phyloP scores from a whole-genome alignment of 2,113 vertebrate species.

The Acanthisitta chloris region DNA sequence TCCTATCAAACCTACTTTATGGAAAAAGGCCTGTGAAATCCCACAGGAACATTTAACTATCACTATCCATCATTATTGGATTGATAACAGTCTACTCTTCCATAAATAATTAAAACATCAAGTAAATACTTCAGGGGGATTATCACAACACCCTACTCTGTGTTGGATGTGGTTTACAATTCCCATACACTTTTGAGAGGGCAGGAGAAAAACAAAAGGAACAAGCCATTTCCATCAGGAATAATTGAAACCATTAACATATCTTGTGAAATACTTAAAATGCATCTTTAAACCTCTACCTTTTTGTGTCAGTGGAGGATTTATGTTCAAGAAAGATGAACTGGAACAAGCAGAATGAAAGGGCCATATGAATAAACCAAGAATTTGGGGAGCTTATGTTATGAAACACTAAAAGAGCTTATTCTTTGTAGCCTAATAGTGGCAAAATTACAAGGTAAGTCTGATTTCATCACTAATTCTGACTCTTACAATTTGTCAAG shows the following conservation, averaged over 20 bases:
- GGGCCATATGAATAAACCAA: neutral
- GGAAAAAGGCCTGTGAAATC: neutral
- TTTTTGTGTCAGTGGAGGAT: neutral
- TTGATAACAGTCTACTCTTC: neutral
- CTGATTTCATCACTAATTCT: neutral
- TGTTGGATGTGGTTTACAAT: neutral
- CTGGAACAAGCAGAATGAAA: neutral
- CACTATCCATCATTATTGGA: neutral
- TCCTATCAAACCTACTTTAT: neutral
- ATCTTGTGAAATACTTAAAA: neutral
- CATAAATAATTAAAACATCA: neutral
- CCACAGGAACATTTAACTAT: neutral
- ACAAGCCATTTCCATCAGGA: neutral
- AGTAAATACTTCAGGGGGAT: neutral
- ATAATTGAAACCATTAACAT: neutral
- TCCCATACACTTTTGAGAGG: neutral
- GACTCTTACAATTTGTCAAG: neutral
- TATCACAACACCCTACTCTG: neutral
- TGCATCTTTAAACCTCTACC: neutral
- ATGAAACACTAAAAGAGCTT: neutral
- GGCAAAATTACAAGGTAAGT: neutral
- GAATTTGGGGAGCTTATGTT: neutral
- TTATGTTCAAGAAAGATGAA: neutral
- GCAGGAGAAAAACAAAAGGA: neutral
- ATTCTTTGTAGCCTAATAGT: neutral